phyloP scores from a whole-genome alignment of 1,140 invertebrate genomes.

The Anthonomus grandis region DNA sequence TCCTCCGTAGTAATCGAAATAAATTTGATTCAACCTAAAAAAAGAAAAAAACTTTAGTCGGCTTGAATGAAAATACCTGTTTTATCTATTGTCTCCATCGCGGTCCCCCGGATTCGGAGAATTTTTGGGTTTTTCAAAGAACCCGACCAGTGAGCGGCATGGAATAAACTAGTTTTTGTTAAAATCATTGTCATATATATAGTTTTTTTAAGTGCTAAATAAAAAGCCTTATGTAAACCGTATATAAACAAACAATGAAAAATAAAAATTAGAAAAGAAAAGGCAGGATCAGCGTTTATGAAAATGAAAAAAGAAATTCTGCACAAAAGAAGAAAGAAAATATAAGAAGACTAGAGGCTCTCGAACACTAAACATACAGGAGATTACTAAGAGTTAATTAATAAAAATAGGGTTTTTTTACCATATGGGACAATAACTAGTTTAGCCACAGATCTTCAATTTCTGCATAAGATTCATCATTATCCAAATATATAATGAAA shows the following conservation, averaged over 20 bases:
- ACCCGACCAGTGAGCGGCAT: neutral
- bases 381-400: too few relatives aligned
- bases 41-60: too few relatives aligned
- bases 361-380: too few relatives aligned
- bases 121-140: slow-evolving; percentile 19
- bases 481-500: too few relatives aligned
- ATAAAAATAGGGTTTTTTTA: too few relatives aligned
- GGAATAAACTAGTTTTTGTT: neutral
- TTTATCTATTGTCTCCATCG: slow-evolving; percentile 5
- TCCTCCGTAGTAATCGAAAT: slow-evolving; percentile 14
- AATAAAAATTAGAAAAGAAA: neutral
- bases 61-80: slow-evolving; percentile 19
- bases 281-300: neutral
- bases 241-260: neutral
- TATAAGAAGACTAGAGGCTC: too few relatives aligned
- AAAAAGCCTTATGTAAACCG: too few relatives aligned
- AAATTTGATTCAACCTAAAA: slow-evolving; percentile 16
- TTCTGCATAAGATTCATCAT: too few relatives aligned
- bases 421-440: too few relatives aligned
- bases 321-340: neutral
- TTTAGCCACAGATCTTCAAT: too few relatives aligned
- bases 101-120: slow-evolving; percentile 13
- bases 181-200: neutral
- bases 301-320: neutral
- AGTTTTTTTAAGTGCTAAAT: neutral